Evolutionary conservation across 1,140 invertebrate genomes (phyloP).

Genomic region (Amyelois transitella): DNA sequence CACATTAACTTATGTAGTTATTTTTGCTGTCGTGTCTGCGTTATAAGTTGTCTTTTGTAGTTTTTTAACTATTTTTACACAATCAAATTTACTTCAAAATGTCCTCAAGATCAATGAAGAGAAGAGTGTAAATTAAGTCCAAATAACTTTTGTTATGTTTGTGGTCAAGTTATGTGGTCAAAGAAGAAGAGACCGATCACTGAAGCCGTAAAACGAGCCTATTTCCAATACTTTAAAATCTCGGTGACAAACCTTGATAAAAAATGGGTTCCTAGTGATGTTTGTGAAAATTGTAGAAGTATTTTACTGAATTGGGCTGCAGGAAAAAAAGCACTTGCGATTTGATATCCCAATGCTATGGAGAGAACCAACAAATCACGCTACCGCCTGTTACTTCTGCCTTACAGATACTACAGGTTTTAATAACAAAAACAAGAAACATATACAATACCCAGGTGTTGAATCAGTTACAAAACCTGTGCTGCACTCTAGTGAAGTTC

Average conservation of each 20-base stretch:
- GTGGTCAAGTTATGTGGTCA: slow-evolving; percentile 4
- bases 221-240: slow-evolving; percentile 7
- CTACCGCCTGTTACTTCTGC: not conserved
- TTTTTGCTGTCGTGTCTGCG: no score
- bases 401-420: not conserved
- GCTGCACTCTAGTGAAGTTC: not conserved
- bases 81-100: not conserved
- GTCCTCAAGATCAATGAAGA: slow-evolving; percentile 6
- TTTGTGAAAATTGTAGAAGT: slow-evolving; percentile 8
- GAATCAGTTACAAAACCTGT: not conserved
- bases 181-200: slow-evolving; percentile 4
- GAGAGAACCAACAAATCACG: slow-evolving; percentile 1
- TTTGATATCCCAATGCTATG: slow-evolving; percentile 2
- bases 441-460: not conserved
- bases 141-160: slow-evolving; percentile 8
- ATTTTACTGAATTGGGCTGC: slow-evolving; percentile 2
- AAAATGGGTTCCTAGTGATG: no score
- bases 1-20: not conserved
- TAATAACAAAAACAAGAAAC: not conserved
- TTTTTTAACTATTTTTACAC: not conserved
- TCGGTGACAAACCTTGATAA: not conserved
- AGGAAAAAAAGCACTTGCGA: slow-evolving; percentile 8
- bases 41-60: not conserved
- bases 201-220: no score
- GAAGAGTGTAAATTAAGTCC: slow-evolving; percentile 8